Evolutionary conservation across 2,888 invertebrate genomes (phyloP).

Genomic region (Reticulitermes lucifugus): DNA sequence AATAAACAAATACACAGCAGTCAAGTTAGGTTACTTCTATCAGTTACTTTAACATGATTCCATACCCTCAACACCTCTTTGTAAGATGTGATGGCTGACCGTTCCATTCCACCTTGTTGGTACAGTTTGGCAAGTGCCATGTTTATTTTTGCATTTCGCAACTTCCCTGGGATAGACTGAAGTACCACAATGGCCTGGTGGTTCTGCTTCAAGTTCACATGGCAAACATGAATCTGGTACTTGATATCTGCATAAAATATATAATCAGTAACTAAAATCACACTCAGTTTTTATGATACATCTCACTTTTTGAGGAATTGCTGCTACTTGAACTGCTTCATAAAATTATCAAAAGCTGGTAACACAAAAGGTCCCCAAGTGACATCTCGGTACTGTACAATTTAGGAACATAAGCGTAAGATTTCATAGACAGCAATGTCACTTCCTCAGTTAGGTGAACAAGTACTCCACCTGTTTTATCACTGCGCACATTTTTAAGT

Average conservation of each 20-base stretch:
- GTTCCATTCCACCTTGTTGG: constrained; percentile 75
- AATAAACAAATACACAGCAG: too few species aligned
- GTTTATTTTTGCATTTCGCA: constrained; percentile 78
- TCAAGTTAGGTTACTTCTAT: too few species aligned
- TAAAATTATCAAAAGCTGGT: too few species aligned
- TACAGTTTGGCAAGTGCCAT: constrained; percentile 82
- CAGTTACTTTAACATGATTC: too few species aligned
- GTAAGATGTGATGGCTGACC: constrained; percentile 79
- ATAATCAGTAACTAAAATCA: background rate
- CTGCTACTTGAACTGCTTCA: too few species aligned
- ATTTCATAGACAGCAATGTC: too few species aligned
- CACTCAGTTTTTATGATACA: background rate
- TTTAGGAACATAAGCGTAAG: too few species aligned
- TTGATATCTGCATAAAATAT: constrained; percentile 69
- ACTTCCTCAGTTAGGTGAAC: too few species aligned
- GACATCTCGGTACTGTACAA: too few species aligned
- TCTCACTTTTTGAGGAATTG: background rate
- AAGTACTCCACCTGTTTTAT: too few species aligned
- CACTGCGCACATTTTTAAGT: too few species aligned
- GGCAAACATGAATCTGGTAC: constrained; percentile 78
- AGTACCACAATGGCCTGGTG: constrained; percentile 69
- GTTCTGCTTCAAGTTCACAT: constrained; percentile 73
- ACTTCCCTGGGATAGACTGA: constrained; percentile 72
- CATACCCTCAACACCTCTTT: constrained; percentile 80
- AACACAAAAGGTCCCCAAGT: too few species aligned